phyloP scores from a whole-genome alignment of 1,140 invertebrate genomes.

The Orius insidiosus region DNA sequence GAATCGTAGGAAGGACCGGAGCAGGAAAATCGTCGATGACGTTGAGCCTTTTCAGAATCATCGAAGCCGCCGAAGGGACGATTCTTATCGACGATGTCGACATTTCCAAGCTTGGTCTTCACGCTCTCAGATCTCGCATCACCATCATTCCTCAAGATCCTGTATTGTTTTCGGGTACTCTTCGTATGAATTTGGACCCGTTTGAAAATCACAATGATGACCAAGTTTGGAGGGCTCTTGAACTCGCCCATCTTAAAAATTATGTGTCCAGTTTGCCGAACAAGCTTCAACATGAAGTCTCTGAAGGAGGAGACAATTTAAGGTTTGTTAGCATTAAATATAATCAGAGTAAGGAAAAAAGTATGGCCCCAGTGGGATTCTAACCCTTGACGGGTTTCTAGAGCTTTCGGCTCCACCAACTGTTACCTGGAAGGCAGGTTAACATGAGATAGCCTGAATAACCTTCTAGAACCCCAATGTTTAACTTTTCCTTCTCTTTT shows the following conservation, averaged over 20 bases:
- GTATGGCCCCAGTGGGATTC: no score
- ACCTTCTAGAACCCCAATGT: no score
- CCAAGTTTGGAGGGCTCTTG: slow-evolving; percentile 61
- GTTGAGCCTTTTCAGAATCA: slow-evolving; percentile 68
- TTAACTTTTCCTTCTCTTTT: no score
- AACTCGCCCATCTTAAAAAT: slow-evolving; percentile 56
- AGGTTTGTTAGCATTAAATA: no score
- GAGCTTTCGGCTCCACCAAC: no score
- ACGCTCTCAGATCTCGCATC: slow-evolving; percentile 67
- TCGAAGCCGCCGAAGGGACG: slow-evolving; percentile 62
- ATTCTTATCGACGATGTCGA: slow-evolving; percentile 83
- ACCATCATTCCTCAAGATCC: slow-evolving; percentile 90
- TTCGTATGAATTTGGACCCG: slow-evolving; percentile 72
- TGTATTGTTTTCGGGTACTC: slow-evolving; percentile 68
- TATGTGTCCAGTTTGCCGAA: slow-evolving; percentile 52
- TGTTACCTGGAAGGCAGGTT: no score
- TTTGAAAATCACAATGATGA: slow-evolving; percentile 58
- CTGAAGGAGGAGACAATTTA: slow-evolving; percentile 78
- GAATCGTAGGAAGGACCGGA: slow-evolving; percentile 67
- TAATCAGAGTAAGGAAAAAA: no score
- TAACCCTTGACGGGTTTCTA: no score
- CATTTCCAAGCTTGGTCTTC: slow-evolving; percentile 67
- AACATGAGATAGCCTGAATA: no score
- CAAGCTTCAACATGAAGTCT: slow-evolving; percentile 60
- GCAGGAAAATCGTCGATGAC: slow-evolving; percentile 76